A percentile compares a stretch with the other conserved stretches of the same genome.
These are phyloP conservation scores for Esox masquinongy DNA, from an alignment of 2,797 vertebrate genomes.

Conservation along the genomic window DNA sequence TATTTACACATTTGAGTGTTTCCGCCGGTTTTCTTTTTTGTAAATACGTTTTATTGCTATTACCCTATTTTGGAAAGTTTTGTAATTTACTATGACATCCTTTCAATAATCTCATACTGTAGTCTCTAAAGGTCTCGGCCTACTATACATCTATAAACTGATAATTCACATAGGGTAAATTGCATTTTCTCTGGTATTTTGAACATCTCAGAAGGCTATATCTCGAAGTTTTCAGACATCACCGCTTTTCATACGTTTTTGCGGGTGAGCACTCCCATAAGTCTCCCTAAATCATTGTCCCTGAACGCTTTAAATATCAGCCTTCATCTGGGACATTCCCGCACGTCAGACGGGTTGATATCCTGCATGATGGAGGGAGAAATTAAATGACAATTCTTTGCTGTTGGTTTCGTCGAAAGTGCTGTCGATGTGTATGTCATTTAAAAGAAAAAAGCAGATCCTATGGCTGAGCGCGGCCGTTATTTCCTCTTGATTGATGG, in stretches of 20 bases:
- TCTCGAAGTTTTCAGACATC: neutral
- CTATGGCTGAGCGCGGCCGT: conserved; percentile 61
- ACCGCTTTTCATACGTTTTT: neutral
- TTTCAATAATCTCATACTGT: neutral
- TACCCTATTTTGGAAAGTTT: neutral
- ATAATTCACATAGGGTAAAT: neutral
- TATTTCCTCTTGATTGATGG: conserved; percentile 77
- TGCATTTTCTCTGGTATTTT: neutral
- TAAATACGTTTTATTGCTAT: neutral
- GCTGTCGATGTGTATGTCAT: conserved; percentile 47
- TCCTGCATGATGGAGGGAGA: conserved; percentile 46
- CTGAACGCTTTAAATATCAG: conserved; percentile 1
- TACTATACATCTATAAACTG: neutral
- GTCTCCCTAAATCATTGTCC: neutral
- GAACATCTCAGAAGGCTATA: neutral
- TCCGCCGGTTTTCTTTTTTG: neutral
- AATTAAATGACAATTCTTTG: conserved; percentile 72
- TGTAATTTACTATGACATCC: neutral
- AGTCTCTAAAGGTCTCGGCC: neutral
- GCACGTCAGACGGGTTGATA: conserved; percentile 39
- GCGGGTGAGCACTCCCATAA: neutral
- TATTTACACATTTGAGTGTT: neutral
- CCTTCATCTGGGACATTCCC: conserved; percentile 18
- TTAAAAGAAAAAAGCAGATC: conserved; percentile 57
- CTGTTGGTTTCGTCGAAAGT: conserved; percentile 38